Percentiles rank a stretch among this genome's conserved stretches.
Conservation (phyloP, 2,113 vertebrate genomes). For the Bettongia penicillata region DNA sequence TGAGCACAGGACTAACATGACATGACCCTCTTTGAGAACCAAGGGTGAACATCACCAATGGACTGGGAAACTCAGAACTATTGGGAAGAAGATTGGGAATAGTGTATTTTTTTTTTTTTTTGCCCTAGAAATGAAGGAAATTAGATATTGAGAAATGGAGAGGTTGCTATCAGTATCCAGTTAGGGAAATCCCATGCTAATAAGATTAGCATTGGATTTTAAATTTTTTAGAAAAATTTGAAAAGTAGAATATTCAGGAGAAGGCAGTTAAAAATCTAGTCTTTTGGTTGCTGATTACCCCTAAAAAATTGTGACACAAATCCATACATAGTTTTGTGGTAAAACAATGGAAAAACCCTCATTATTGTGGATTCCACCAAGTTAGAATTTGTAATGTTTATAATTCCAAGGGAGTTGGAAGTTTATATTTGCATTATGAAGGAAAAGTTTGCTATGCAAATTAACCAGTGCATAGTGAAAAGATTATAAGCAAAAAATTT, state of each 20-base stretch:
- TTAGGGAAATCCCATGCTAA: neutral
- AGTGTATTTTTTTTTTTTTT: neutral
- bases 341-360: neutral
- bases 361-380: neutral
- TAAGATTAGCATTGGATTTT: neutral
- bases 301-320: neutral
- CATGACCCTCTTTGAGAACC: too few relatives aligned
- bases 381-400: neutral
- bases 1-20: too few relatives aligned
- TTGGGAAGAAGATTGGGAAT: neutral
- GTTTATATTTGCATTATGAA: neutral
- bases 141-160: neutral
- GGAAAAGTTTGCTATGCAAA: neutral
- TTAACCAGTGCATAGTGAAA: neutral
- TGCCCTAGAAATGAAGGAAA: neutral
- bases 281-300: neutral
- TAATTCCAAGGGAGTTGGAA: neutral
- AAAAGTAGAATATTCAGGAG: neutral
- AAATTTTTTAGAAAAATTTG: neutral
- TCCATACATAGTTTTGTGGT: slow-evolving; percentile 17
- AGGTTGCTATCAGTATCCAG: neutral
- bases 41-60: neutral
- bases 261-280: neutral
- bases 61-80: neutral
- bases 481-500: neutral